phyloP scores from a whole-genome alignment of 2,113 vertebrate genomes.

The Misgurnus anguillicaudatus region DNA sequence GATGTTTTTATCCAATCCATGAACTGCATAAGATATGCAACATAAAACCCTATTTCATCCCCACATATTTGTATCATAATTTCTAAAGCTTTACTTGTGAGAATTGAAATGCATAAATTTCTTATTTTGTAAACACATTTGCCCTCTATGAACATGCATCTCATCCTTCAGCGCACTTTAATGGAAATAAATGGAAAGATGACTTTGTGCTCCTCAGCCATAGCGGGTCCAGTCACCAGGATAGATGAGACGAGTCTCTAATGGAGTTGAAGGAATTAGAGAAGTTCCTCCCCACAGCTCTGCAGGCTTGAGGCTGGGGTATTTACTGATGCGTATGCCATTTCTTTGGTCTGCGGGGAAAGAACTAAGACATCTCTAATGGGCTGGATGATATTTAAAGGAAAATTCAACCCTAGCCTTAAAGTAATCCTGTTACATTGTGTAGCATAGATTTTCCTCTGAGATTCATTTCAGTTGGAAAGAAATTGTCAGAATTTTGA shows the following conservation, averaged over 20 bases:
- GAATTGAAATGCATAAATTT: background rate
- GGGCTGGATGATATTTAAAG: slow-evolving; percentile 15
- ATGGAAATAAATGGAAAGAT: slow-evolving; percentile 49
- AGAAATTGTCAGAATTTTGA: slow-evolving; percentile 1
- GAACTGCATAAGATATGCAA: background rate
- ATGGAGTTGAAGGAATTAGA: slow-evolving; percentile 49
- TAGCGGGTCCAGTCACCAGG: slow-evolving; percentile 24
- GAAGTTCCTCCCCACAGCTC: slow-evolving; percentile 9
- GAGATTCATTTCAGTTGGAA: slow-evolving; percentile 15
- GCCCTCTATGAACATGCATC: slow-evolving; percentile 23
- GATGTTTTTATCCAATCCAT: background rate
- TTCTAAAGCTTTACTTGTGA: background rate
- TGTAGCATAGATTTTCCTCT: slow-evolving; percentile 14
- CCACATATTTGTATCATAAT: background rate
- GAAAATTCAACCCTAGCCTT: background rate
- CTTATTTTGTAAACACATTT: slow-evolving; percentile 29
- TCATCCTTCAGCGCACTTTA: slow-evolving; percentile 32
- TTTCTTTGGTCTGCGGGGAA: slow-evolving; percentile 26
- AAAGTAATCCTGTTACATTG: slow-evolving; percentile 32
- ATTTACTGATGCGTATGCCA: background rate
- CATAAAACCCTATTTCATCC: background rate
- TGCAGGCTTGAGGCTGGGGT: background rate
- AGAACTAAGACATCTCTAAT: slow-evolving; percentile 34
- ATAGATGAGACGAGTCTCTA: slow-evolving; percentile 36
- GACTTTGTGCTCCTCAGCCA: background rate